Evolutionary conservation across 2,797 vertebrate species (phyloP), one percentile per base, ranked within the genome.

Genomic region (Anas flavirostris): DNA sequence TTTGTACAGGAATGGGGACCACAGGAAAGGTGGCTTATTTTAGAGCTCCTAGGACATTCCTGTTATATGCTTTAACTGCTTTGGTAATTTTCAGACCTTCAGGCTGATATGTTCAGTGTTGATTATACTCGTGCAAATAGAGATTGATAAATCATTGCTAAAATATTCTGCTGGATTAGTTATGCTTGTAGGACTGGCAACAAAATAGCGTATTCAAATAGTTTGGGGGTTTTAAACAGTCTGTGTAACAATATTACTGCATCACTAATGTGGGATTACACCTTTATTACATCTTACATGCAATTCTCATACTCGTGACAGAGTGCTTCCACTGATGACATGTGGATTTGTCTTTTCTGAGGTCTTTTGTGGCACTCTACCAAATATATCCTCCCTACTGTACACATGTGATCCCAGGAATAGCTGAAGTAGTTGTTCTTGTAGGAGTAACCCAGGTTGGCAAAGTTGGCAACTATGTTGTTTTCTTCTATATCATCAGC

Each of bases 401-500:
- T 29, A 43, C 2, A 3, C 13, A 4, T 22, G n/a, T 84, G 88
- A 64, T 83, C 74, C 66, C 81, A 79, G 55, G n/a, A 92, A 91
- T 12, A 68, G 70, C 60, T 37, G 39, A 60, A 86, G 33, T 21
- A 41, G 29, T 66, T 73, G 8, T 73, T 84, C 82, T 74, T 83
- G 60, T 52, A 56, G 64, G 72, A 92, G 87, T 85, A 69, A 55
- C n/a, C 70, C 29, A 79, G 33, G 28, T 58, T 74, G 41, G 33
- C 41, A 78, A 79, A 31, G 28, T 58, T 74, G 41, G 33, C 41
- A 78, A n/a, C 26, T 41, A 64, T 50, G 13, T 25, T 95, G 41
- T 43, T 92, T 95, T 92, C 91, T 91, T 93, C 89, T 91, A 25
- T 91, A 96, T 96, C 75, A 94, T 95, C 82, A 90, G 90, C 60